Base-by-base conservation (phyloP, 2,113 vertebrate species). In the Eolophus roseicapilla region DNA sequence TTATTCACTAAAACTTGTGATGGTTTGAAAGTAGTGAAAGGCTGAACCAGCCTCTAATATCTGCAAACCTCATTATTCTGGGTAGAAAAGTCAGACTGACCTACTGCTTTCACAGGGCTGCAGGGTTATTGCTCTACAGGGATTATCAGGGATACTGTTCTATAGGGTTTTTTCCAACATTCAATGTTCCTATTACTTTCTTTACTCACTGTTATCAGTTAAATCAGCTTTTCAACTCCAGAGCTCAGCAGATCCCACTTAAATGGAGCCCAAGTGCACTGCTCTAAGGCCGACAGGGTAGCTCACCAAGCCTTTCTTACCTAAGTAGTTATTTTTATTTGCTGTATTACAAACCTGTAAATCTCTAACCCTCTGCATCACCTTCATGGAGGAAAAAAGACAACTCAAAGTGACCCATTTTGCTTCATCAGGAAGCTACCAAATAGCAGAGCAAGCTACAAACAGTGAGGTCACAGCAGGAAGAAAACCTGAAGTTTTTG, bases 351-450 rank as follows among this genome's bases (percentile, higher is more conserved):
- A 69, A 46, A 77, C 57, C 60, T 17, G 19, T 18, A 88, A 86
- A 67, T 75, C 70, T 70, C 49, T 12, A 19, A 60, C 43, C 60
- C 53, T n/a, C 33, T 52, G 73, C 41, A 73, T 88, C 95, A 84
- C 88, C 87, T 88, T 88, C 62, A 29, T 1, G 8, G 46, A 16
- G 37, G 43, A 79, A 89, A 76, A 81, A 6, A 82, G 65, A 64
- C 10, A 62, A 77, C 17, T 24, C 10, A 43, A 69, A 94, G 68
- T 69, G 78, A 93, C 85, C 85, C 43, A 17, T 19, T 74, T 62
- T 73, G 49, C 96, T 24, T 75, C 24, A 57, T 16, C 81, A 89
- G 82, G 69, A 96, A 95, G 39, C 79, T 47, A 90, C 55, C 88
- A 88, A 87, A 35, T 2, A 59, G 57, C 33, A 59, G 9, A 35